Percentiles rank a stretch among this genome's conserved stretches.
Conservation (phyloP, 2,113 vertebrate species). For the Ctenomys sociabilis region DNA sequence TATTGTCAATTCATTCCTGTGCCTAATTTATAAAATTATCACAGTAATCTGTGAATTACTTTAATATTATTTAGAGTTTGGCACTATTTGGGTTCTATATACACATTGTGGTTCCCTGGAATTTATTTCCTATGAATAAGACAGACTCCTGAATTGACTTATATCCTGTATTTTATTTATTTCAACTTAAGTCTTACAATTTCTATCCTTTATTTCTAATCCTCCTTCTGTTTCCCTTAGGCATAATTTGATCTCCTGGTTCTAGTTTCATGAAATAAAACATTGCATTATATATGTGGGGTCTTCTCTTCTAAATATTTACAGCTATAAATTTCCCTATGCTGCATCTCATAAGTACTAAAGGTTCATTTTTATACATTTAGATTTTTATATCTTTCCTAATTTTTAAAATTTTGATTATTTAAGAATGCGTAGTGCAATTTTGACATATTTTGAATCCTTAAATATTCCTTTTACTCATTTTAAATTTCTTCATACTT, state of each 20-base stretch:
- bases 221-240: not conserved
- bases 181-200: not conserved
- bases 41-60: not conserved
- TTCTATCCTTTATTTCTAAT: not conserved
- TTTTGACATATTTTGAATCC: not conserved
- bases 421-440: not conserved
- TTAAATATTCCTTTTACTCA: not conserved
- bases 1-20: not conserved
- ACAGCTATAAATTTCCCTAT: not conserved
- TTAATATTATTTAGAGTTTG: not conserved
- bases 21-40: not conserved
- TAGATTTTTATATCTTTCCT: not conserved
- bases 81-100: not conserved
- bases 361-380: not conserved
- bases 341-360: not conserved
- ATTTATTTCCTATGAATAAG: not conserved
- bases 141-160: not conserved
- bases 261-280: not conserved
- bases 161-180: not conserved
- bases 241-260: not conserved
- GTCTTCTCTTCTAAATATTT: not conserved
- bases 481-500: not conserved
- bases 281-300: not conserved
- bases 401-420: not conserved
- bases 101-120: not conserved